Evolutionary conservation across 1,140 invertebrate genomes (phyloP), one percentile per base, ranked within the genome.

Genomic region (Drosophila trapezifrons): DNA sequence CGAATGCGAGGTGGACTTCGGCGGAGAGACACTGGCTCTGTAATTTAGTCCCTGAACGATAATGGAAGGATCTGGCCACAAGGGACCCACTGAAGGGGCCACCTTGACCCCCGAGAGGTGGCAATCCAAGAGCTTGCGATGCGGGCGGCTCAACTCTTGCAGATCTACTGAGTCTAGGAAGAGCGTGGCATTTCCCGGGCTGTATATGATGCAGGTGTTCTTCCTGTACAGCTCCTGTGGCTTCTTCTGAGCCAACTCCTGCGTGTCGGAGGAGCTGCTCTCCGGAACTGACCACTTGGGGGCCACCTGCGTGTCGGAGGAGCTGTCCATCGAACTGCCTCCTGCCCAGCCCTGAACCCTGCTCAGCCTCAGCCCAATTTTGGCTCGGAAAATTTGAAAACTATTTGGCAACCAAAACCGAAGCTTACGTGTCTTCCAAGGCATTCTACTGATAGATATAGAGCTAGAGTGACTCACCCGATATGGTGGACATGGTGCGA

Each of bases 401-500:
- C 32, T 35, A 18, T 32, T 57, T 25, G 25, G 12, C 12, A 18
- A 6, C 25, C 29, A 7, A 4, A 12, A 13, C 25, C 12, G 5
- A 4, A 12, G 13, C 25, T 17, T 3, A 13, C n/a, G 6, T 1
- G 17, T 35, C 18, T 25, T 15, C 7, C 17, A 35, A 12, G 3
- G 18, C 13, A 0, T 22, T 15, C 17, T 18, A 20, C 8, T 3
- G 0, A 22, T 5, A 5, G 2, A 25, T 38, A 35, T 9, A 29
- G 1, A 27, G n/a, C 0, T 27, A n/a, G 1, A 15, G 12, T 13
- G 2, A 22, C 87, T 71, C 42, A 92, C 91, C 91, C 54, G 91
- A 92, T 72, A 92, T 92, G 42, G 91, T 92, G 49, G 92, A 92
- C 91, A 92, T 91, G 35, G 91, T 92, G 57, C 91, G 87, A 76